These are phyloP conservation scores for Puma concolor DNA, from an alignment of 2,113 vertebrate species.

Conservation along the genomic window DNA sequence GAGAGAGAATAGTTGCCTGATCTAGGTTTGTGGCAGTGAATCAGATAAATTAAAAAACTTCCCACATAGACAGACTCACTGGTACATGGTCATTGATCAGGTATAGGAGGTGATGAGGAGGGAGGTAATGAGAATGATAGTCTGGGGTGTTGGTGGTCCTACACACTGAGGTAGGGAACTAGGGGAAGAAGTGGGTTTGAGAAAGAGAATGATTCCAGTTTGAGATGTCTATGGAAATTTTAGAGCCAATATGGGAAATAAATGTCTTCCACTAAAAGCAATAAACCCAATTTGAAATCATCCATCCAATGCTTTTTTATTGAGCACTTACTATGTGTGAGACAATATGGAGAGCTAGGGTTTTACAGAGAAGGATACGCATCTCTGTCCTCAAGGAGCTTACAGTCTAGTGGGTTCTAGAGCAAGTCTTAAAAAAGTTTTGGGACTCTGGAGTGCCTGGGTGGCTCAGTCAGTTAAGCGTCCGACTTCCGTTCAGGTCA, in stretches of 20 bases:
- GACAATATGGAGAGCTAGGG: background rate
- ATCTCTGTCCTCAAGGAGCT: background rate
- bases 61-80: background rate
- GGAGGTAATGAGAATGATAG: background rate
- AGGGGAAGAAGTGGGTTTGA: background rate
- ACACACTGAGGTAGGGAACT: accelerated
- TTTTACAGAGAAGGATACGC: background rate
- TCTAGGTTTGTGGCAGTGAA: background rate
- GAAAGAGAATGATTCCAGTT: background rate
- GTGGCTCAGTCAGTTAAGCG: too few relatives aligned
- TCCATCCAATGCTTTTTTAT: background rate
- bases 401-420: too few relatives aligned
- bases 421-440: background rate
- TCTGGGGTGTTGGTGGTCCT: too few relatives aligned
- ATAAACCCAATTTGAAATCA: background rate
- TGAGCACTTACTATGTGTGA: background rate
- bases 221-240: background rate
- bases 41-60: background rate
- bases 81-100: accelerated
- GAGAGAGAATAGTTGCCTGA: background rate
- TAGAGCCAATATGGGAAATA: background rate
- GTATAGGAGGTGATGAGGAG: background rate
- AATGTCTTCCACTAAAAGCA: background rate
- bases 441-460: background rate
- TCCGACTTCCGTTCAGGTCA: too few relatives aligned